Evolutionary conservation across 2,797 vertebrate species (phyloP).

Genomic region (Novumbra hubbsi): DNA sequence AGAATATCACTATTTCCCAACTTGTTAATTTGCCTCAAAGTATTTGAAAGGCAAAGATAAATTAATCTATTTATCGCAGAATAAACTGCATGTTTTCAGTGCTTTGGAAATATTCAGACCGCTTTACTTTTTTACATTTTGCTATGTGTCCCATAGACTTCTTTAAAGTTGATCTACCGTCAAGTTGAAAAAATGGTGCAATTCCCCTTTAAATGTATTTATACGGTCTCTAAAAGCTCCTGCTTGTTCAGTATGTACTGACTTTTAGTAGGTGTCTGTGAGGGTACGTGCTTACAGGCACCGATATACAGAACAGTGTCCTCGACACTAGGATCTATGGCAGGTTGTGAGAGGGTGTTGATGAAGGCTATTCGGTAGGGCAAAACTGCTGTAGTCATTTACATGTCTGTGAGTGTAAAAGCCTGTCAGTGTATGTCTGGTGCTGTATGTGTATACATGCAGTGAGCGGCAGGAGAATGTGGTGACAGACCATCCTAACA

Average conservation of each 20-base stretch:
- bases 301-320: background rate
- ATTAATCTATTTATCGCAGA: too few relatives aligned
- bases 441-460: background rate
- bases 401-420: background rate
- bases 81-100: too few relatives aligned
- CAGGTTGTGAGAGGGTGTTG: background rate
- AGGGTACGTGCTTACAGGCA: too few relatives aligned
- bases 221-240: background rate
- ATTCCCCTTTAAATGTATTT: background rate
- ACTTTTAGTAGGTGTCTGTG: background rate
- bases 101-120: too few relatives aligned
- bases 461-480: background rate
- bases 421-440: slow-evolving; percentile 1
- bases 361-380: background rate
- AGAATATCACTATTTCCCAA: too few relatives aligned
- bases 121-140: too few relatives aligned
- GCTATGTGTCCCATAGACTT: too few relatives aligned
- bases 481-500: background rate
- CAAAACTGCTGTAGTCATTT: background rate
- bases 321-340: background rate
- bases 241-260: background rate
- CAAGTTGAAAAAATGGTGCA: background rate
- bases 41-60: too few relatives aligned
- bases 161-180: too few relatives aligned
- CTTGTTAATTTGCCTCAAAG: too few relatives aligned